Evolutionary conservation across 1,140 invertebrate species (phyloP).

Genomic region (Drosophila azteca): DNA sequence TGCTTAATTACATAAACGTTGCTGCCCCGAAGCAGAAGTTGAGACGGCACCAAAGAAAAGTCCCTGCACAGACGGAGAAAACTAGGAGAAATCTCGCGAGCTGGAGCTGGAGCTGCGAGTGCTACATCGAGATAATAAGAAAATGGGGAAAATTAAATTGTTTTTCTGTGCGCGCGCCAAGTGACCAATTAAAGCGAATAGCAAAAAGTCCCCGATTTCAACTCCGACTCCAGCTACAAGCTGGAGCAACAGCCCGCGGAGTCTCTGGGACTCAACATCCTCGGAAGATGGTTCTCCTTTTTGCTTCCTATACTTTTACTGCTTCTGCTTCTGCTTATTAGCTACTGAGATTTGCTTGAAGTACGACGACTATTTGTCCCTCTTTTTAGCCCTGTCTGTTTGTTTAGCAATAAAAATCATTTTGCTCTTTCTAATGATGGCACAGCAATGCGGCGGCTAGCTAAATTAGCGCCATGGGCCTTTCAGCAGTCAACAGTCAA

Average conservation of each 20-base stretch:
- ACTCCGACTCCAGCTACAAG: neutral
- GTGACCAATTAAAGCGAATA: constrained; percentile 76
- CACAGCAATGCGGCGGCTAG: constrained; percentile 45
- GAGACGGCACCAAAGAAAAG: constrained; percentile 7
- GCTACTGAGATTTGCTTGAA: constrained; percentile 60
- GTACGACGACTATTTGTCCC: constrained; percentile 29
- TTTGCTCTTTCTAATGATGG: constrained; percentile 72
- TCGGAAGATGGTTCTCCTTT: constrained; percentile 26
- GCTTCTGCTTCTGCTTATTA: constrained; percentile 29
- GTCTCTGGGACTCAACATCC: constrained; percentile 17
- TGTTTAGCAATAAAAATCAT: constrained; percentile 76
- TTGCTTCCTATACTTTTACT: constrained; percentile 9
- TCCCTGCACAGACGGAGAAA: constrained; percentile 5
- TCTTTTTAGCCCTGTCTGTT: constrained; percentile 39
- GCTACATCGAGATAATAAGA: constrained; percentile 78
- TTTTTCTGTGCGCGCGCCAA: constrained; percentile 74
- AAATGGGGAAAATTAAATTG: constrained; percentile 79
- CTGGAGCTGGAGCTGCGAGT: constrained; percentile 49
- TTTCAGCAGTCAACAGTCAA: constrained; percentile 45
- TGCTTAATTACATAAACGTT: constrained; percentile 75
- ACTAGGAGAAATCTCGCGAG: constrained; percentile 26
- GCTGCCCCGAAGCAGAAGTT: constrained; percentile 15
- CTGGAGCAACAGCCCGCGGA: constrained; percentile 34
- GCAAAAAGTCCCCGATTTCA: constrained; percentile 55
- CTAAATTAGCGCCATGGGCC: constrained; percentile 59